A percentile compares a stretch with the other conserved stretches of the same genome.
phyloP scores from a whole-genome alignment of 2,888 invertebrate genomes.

The Isotomurus palustris region DNA sequence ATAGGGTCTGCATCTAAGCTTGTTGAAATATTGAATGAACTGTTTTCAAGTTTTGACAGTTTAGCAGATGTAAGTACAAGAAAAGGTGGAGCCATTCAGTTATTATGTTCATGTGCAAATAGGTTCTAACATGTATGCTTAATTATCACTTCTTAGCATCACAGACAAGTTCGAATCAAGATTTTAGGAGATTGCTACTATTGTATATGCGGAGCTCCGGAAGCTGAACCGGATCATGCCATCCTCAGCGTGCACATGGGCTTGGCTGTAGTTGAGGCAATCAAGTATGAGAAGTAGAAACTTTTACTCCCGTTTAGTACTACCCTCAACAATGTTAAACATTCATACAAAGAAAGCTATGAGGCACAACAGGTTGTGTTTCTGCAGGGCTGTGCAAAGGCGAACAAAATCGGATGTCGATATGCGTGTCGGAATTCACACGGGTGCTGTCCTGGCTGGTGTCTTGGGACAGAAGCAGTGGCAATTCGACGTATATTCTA shows the following conservation, averaged over 20 bases:
- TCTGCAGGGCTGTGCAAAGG: slow-evolving; percentile 76
- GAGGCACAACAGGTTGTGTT: background rate
- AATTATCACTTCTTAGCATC: slow-evolving; percentile 65
- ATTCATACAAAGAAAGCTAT: background rate
- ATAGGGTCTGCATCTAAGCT: slow-evolving; percentile 53
- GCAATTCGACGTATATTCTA: slow-evolving; percentile 94
- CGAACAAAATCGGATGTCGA: slow-evolving; percentile 89
- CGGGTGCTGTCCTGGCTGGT: slow-evolving; percentile 87
- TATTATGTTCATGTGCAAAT: background rate
- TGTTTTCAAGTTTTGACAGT: slow-evolving; percentile 54
- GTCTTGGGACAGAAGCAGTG: slow-evolving; percentile 89
- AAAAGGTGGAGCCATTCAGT: background rate
- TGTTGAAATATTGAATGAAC: slow-evolving; percentile 53
- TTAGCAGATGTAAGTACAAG: slow-evolving; percentile 50
- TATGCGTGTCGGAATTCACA: slow-evolving; percentile 88
- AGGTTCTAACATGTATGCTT: background rate
- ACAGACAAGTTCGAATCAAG: slow-evolving; percentile 87
- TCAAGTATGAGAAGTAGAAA: slow-evolving; percentile 67
- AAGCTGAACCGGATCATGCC: slow-evolving; percentile 84
- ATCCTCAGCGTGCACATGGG: slow-evolving; percentile 93
- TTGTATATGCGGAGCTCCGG: slow-evolving; percentile 90
- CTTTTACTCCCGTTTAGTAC: background rate
- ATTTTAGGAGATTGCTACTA: slow-evolving; percentile 96
- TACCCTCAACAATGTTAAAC: background rate
- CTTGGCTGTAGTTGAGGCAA: slow-evolving; percentile 90